A percentile compares a stretch with the other conserved stretches of the same genome.
Conservation (phyloP, 2,113 vertebrate species). For the Callionymus lyra region DNA sequence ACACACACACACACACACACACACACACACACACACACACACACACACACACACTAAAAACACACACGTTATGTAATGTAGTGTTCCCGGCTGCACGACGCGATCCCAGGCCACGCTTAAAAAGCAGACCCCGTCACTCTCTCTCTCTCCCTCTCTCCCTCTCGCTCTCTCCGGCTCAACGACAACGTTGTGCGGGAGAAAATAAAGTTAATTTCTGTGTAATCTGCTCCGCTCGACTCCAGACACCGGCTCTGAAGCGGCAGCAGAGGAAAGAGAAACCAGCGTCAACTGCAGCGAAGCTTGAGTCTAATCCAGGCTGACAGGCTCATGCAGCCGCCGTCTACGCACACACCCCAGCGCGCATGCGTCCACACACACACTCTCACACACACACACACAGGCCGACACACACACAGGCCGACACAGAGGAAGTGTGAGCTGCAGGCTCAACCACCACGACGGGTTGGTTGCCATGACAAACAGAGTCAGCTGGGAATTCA, state of each 20-base stretch:
- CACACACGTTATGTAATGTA: constrained; percentile 46
- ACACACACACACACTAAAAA: constrained; percentile 22
- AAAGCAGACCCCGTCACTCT: constrained; percentile 26
- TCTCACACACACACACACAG: constrained; percentile 20
- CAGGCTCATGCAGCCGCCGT: constrained; percentile 58
- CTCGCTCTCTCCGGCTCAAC: too few species aligned
- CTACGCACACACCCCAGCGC: constrained; percentile 37
- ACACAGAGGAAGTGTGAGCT: constrained; percentile 62
- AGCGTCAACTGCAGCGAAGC: constrained; percentile 56
- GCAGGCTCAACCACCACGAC: constrained; percentile 64
- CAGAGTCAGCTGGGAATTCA: constrained; percentile 73
- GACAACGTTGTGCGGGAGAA: too few species aligned
- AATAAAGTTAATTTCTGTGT: too few species aligned
- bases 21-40: constrained; percentile 14
- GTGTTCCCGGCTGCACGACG: constrained; percentile 37
- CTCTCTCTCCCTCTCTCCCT: constrained; percentile 1
- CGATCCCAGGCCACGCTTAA: constrained; percentile 50
- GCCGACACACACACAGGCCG: constrained; percentile 30
- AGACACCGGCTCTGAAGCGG: too few species aligned
- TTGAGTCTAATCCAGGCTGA: constrained; percentile 69
- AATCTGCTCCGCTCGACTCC: too few species aligned
- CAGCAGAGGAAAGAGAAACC: constrained; percentile 1
- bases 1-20: constrained; percentile 11
- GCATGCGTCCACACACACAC: constrained; percentile 35
- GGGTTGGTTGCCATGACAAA: constrained; percentile 73